Evolutionary conservation across 2,888 invertebrate species (phyloP).

Genomic region (Drosophila melanocephala): DNA sequence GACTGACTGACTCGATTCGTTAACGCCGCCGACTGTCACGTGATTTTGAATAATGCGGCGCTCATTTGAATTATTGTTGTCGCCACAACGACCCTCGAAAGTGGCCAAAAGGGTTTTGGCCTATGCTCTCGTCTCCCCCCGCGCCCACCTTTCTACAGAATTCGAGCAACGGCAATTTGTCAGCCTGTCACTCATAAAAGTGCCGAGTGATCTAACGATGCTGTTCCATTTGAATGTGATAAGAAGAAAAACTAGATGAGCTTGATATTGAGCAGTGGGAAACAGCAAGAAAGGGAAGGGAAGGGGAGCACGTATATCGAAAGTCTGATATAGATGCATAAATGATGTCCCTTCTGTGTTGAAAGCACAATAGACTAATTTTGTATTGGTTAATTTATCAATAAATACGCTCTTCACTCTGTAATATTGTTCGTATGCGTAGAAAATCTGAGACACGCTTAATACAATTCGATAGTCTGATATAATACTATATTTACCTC

Average conservation of each 20-base stretch:
- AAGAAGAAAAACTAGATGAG: constrained; percentile 41
- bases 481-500: neutral
- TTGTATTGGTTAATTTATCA: neutral
- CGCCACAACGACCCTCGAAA: constrained; percentile 46
- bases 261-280: constrained; percentile 3
- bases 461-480: neutral
- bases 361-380: neutral
- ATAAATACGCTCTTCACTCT: neutral
- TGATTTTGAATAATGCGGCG: constrained; percentile 75
- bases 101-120: constrained; percentile 48
- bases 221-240: constrained; percentile 28
- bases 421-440: neutral
- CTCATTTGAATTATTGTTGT: constrained; percentile 78
- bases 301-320: neutral
- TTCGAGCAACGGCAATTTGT: constrained; percentile 53
- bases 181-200: constrained; percentile 25
- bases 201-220: constrained; percentile 37
- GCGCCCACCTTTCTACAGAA: constrained; percentile 32
- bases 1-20: constrained; percentile 62
- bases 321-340: neutral
- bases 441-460: neutral
- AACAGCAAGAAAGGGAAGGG: too few species aligned
- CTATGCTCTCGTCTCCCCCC: neutral
- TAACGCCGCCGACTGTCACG: constrained; percentile 67
- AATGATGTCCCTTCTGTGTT: neutral